Evolutionary conservation across 2,797 vertebrate genomes (phyloP).

Genomic region (Delichon dasypus): DNA sequence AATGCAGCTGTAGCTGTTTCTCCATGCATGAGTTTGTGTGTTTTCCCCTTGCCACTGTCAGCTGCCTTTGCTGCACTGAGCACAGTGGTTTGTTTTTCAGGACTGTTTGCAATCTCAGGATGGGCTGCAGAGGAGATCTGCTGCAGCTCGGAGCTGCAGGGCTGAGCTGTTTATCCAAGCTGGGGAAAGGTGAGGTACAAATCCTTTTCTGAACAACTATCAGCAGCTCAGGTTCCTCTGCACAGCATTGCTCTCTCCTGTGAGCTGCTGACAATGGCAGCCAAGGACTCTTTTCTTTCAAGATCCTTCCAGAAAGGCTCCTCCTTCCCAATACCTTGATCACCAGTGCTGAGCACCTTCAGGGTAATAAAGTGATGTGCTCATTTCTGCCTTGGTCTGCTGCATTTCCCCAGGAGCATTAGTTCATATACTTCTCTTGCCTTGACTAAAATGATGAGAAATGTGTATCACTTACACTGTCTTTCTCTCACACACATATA

Average conservation of each 20-base stretch:
- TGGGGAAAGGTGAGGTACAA: neutral
- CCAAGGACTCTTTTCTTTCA: neutral
- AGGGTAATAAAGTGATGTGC: constrained; percentile 22
- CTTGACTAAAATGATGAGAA: constrained; percentile 51
- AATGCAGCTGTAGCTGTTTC: neutral
- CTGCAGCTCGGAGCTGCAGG: neutral
- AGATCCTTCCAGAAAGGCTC: neutral
- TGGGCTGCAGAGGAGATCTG: neutral
- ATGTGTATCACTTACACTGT: neutral
- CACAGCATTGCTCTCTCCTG: neutral
- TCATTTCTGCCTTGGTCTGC: constrained; percentile 14
- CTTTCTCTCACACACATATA: neutral
- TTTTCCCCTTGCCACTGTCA: fast-evolving
- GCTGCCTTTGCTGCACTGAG: fast-evolving
- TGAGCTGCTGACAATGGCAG: neutral
- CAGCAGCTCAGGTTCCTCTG: neutral
- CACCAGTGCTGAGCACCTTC: constrained; percentile 1
- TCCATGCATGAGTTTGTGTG: neutral
- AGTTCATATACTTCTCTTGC: constrained; percentile 15
- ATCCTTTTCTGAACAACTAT: neutral
- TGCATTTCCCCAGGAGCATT: constrained; percentile 19
- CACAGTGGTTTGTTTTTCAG: neutral
- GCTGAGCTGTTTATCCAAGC: neutral
- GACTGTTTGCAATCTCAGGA: neutral
- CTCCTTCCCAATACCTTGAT: neutral